Conservation (phyloP, 2,888 invertebrate species). For the Odontothrips loti region DNA sequence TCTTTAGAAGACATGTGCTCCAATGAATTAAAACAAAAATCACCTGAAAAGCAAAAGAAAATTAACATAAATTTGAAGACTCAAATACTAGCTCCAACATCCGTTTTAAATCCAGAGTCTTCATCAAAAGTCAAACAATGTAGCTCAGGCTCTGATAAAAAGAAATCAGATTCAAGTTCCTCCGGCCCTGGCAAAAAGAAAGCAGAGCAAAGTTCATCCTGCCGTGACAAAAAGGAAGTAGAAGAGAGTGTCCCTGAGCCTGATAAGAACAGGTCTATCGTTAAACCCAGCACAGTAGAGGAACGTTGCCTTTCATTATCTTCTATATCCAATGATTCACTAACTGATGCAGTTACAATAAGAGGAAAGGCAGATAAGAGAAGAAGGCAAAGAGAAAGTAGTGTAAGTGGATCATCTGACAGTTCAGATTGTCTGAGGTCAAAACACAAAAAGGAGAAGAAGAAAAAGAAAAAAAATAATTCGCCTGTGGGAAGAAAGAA, state of each 20-base stretch:
- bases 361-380: not conserved
- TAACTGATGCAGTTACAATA: not conserved
- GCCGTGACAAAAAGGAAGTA: too few species aligned
- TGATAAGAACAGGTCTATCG: too few species aligned
- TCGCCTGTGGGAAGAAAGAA: not conserved
- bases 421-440: not conserved
- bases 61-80: not conserved
- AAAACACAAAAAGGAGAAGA: not conserved
- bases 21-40: not conserved
- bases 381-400: not conserved
- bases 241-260: not conserved
- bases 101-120: not conserved
- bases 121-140: not conserved
- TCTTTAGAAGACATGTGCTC: not conserved
- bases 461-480: not conserved
- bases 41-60: not conserved
- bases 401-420: not conserved
- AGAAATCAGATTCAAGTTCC: not conserved
- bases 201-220: not conserved
- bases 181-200: not conserved
- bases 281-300: not conserved
- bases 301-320: not conserved
- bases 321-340: not conserved
- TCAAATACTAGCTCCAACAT: not conserved
- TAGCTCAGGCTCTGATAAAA: not conserved